A percentile compares a stretch with the other conserved stretches of the same genome.
Evolutionary conservation across 1,140 invertebrate genomes (phyloP).

Genomic region (Brachionus asplanchnoidis): DNA sequence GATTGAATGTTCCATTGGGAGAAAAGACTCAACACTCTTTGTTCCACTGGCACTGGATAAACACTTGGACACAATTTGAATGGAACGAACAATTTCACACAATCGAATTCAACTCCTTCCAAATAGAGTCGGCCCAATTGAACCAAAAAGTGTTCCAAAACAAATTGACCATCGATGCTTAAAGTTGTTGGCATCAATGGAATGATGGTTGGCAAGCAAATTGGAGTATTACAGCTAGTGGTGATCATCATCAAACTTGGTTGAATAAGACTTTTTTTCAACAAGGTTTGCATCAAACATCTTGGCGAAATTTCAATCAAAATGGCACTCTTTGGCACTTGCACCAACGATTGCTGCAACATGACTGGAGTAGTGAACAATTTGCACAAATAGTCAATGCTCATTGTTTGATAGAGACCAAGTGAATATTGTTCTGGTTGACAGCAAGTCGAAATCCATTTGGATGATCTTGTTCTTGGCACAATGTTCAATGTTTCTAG

Average conservation of each 20-base stretch:
- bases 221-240: neutral
- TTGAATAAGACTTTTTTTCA: slow-evolving; percentile 64
- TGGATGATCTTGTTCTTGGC: slow-evolving; percentile 66
- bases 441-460: slow-evolving; percentile 89
- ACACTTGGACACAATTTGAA: neutral
- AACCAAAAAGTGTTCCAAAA: slow-evolving; percentile 14
- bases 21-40: neutral
- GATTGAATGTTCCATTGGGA: slow-evolving; percentile 9
- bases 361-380: slow-evolving; percentile 78
- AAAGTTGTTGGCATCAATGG: slow-evolving; percentile 14
- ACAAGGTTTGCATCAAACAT: slow-evolving; percentile 76
- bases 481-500: slow-evolving; percentile 6
- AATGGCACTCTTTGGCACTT: slow-evolving; percentile 79
- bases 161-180: neutral
- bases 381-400: slow-evolving; percentile 88
- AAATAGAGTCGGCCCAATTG: slow-evolving; percentile 7
- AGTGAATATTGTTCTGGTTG: slow-evolving; percentile 73
- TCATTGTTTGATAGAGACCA: slow-evolving; percentile 71
- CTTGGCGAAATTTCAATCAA: slow-evolving; percentile 88
- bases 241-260: neutral
- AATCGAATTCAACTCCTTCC: slow-evolving; percentile 3
- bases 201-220: neutral
- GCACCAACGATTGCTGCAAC: slow-evolving; percentile 74
- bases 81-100: slow-evolving; percentile 21
- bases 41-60: slow-evolving; percentile 17